phyloP scores from a whole-genome alignment of 35 echinoderm and acorn worm genomes.

The Ophioderma brevispina region DNA sequence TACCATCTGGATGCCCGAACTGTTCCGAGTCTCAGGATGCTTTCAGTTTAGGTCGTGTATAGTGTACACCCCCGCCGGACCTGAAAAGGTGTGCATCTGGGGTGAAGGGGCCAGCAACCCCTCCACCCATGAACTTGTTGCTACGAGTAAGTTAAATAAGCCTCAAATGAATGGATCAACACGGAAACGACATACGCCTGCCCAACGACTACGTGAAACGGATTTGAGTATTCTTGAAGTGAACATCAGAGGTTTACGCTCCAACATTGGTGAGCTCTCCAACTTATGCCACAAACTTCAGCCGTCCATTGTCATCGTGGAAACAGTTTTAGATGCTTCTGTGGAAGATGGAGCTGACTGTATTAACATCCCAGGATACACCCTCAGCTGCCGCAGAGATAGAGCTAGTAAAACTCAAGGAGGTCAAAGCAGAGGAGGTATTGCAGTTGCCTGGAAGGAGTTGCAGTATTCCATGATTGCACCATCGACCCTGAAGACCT shows the following conservation, averaged over 20 bases:
- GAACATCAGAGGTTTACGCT: conserved; percentile 58
- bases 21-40: conserved; percentile 37
- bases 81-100: conserved; percentile 31
- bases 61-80: conserved; percentile 7
- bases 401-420: conserved; percentile 2
- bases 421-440: conserved; percentile 30
- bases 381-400: conserved; percentile 65
- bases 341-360: conserved; percentile 66
- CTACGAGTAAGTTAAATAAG: conserved; percentile 22
- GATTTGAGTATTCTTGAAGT: conserved; percentile 64
- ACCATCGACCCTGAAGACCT: conserved; percentile 16
- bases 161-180: conserved; percentile 47
- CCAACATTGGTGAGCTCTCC: conserved; percentile 47
- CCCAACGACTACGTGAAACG: conserved; percentile 47
- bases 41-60: conserved; percentile 54
- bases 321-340: conserved; percentile 51
- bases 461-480: conserved; percentile 50
- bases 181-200: conserved; percentile 47
- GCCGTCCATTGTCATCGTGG: conserved; percentile 53
- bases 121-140: not conserved
- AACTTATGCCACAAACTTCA: conserved; percentile 47
- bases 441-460: conserved; percentile 64
- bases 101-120: conserved; percentile 42
- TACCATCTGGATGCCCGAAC: conserved; percentile 27
- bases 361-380: conserved; percentile 61